Evolutionary conservation across 2,113 vertebrate genomes (phyloP).

Genomic region (Passer montanus): DNA sequence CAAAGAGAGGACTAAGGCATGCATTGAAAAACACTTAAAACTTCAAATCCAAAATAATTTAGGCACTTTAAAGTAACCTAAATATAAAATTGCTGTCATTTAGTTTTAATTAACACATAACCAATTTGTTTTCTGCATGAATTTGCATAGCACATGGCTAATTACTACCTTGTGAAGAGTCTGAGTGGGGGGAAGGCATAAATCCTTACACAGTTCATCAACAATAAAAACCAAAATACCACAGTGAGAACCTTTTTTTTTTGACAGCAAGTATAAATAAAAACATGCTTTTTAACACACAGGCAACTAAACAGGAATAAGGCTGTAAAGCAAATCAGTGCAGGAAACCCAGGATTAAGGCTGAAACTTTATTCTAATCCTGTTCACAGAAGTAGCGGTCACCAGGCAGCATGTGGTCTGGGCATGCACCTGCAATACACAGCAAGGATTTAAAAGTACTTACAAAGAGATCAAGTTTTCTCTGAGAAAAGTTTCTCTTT

Average conservation of each 20-base stretch:
- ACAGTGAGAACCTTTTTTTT: not conserved
- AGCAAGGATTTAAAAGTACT: conserved; percentile 3
- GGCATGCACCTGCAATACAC: conserved; percentile 15
- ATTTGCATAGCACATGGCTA: not conserved
- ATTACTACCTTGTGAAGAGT: not conserved
- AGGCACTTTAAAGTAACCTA: not conserved
- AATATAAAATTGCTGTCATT: not conserved
- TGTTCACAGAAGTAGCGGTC: not conserved
- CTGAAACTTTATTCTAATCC: conserved; percentile 51
- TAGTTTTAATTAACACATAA: conserved; percentile 23
- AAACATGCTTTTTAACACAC: not conserved
- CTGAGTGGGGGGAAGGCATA: not conserved
- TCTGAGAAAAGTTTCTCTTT: not conserved
- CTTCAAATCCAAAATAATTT: not conserved
- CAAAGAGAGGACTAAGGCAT: not conserved
- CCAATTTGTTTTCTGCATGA: not conserved
- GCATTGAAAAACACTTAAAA: not conserved
- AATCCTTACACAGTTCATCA: not conserved
- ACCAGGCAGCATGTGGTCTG: conserved; percentile 4
- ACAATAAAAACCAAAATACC: not conserved
- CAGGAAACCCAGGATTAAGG: conserved; percentile 40
- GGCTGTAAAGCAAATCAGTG: not conserved
- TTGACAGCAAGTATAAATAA: not conserved
- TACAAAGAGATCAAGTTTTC: not conserved
- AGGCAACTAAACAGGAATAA: not conserved